Conservation (phyloP, 2,797 vertebrate genomes). For the Gambusia yucatana region DNA sequence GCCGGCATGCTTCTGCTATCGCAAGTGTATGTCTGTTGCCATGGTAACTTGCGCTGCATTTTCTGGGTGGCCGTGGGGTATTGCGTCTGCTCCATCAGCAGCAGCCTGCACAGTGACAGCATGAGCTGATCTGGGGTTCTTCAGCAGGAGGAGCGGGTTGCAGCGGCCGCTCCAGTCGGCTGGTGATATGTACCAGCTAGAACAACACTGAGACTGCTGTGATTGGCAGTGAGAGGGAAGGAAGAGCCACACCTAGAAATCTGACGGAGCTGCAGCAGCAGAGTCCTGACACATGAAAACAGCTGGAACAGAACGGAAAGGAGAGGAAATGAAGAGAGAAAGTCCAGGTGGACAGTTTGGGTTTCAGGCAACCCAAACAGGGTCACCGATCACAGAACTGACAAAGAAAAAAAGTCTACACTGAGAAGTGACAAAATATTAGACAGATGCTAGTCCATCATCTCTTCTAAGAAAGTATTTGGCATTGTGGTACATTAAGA, state of each 20-base stretch:
- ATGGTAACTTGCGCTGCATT: conserved; percentile 61
- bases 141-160: conserved; percentile 32
- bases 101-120: conserved; percentile 36
- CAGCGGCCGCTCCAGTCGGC: no score
- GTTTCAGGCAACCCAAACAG: not conserved
- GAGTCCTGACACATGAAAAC: conserved; percentile 51
- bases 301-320: conserved; percentile 44
- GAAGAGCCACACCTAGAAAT: conserved; percentile 78
- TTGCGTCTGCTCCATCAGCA: conserved; percentile 52
- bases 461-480: not conserved
- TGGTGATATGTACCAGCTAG: conserved; percentile 68
- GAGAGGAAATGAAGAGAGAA: conserved; percentile 35
- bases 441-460: not conserved
- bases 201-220: conserved; percentile 67
- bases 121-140: conserved; percentile 40
- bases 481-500: not conserved
- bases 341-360: not conserved
- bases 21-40: conserved; percentile 54
- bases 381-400: not conserved
- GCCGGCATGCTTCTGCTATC: conserved; percentile 55
- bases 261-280: conserved; percentile 54
- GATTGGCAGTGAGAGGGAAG: conserved; percentile 50
- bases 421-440: not conserved
- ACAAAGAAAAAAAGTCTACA: not conserved
- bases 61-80: conserved; percentile 58